Conservation (phyloP, 2,113 vertebrate genomes). For the Cairina moschata region DNA sequence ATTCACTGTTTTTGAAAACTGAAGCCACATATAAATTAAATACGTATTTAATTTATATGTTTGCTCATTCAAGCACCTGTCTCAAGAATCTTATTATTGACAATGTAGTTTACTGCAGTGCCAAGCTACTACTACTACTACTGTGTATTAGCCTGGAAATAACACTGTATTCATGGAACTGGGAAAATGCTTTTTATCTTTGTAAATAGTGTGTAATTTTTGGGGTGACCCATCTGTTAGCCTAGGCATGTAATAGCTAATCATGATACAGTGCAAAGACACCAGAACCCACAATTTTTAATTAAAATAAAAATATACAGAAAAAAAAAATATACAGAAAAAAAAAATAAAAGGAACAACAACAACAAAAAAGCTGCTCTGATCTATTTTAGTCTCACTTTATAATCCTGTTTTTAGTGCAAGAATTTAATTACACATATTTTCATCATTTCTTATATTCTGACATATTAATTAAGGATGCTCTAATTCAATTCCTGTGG, state of each 20-base stretch:
- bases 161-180: slow-evolving; percentile 21
- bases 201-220: slow-evolving; percentile 56
- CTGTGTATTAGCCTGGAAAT: slow-evolving; percentile 25
- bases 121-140: slow-evolving; percentile 9
- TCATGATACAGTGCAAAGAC: slow-evolving; percentile 27
- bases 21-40: not conserved
- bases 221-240: slow-evolving; percentile 60
- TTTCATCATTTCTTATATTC: slow-evolving; percentile 77
- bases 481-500: slow-evolving; percentile 67
- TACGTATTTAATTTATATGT: slow-evolving; percentile 25
- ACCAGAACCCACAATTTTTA: not conserved
- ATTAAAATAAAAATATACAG: slow-evolving; percentile 33
- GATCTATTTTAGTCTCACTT: slow-evolving; percentile 74
- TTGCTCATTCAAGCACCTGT: slow-evolving; percentile 47
- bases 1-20: slow-evolving; percentile 7
- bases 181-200: slow-evolving; percentile 49
- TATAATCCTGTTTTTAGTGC: slow-evolving; percentile 71
- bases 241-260: not conserved
- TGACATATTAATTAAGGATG: slow-evolving; percentile 84
- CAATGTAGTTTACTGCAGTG: not conserved
- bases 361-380: not conserved
- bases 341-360: not conserved
- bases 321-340: not conserved
- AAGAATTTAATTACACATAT: slow-evolving; percentile 80
- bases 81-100: slow-evolving; percentile 35